phyloP scores from a whole-genome alignment of 2,888 invertebrate species.

The Torymus auratus region DNA sequence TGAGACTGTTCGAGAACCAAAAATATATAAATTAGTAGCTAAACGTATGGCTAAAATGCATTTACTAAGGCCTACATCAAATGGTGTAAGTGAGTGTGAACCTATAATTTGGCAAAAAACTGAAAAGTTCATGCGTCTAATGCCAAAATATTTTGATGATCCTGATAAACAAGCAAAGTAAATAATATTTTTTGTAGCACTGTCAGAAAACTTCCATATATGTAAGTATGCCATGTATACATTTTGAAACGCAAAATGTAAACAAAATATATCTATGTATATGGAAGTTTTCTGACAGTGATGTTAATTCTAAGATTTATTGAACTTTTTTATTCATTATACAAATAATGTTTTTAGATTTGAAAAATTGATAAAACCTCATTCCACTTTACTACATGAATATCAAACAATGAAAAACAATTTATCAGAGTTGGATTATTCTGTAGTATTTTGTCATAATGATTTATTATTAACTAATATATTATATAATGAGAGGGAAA shows the following conservation, averaged over 20 bases:
- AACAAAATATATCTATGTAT: too few relatives aligned
- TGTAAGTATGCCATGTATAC: too few relatives aligned
- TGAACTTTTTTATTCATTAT: too few relatives aligned
- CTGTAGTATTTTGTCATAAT: constrained; percentile 97
- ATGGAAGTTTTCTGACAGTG: too few relatives aligned
- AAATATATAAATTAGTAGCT: constrained; percentile 87
- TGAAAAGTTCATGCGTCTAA: constrained; percentile 84
- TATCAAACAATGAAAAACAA: constrained; percentile 82
- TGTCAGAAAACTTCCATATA: too few relatives aligned
- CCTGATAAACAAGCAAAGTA: constrained; percentile 85
- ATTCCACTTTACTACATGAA: constrained; percentile 84
- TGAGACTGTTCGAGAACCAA: constrained; percentile 81
- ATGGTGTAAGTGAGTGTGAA: constrained; percentile 71
- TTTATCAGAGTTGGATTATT: constrained; percentile 83
- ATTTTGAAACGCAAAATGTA: too few relatives aligned
- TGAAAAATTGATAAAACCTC: constrained; percentile 82
- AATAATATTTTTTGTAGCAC: constrained; percentile 58
- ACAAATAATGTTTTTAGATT: constrained; percentile 79
- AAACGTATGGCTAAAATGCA: constrained; percentile 91
- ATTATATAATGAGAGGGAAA: constrained; percentile 85
- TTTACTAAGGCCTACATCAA: constrained; percentile 77
- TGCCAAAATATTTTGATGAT: constrained; percentile 85
- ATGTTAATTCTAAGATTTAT: too few relatives aligned
- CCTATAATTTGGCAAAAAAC: constrained; percentile 88
- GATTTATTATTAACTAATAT: constrained; percentile 97